Evolutionary conservation across 2,888 invertebrate species (phyloP).

Genomic region (Ceraclea dissimilis): DNA sequence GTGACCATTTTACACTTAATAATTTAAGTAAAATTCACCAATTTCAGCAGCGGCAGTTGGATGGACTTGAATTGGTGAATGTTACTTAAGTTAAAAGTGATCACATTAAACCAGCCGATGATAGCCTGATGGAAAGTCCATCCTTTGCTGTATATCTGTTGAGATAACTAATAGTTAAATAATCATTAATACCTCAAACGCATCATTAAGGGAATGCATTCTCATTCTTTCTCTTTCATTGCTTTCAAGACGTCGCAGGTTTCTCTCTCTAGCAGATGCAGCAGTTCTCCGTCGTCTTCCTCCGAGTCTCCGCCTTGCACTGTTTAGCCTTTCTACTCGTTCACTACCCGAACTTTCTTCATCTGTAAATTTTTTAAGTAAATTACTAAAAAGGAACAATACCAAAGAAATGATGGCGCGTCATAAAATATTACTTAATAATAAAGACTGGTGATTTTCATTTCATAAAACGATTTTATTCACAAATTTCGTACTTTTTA

Average conservation of each 20-base stretch:
- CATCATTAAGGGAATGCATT: conserved; percentile 88
- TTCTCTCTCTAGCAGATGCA: conserved; percentile 76
- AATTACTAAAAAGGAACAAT: not conserved
- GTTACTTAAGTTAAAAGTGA: no score
- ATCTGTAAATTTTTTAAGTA: conserved; percentile 11
- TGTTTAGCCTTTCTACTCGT: conserved; percentile 19
- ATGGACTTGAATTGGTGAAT: no score
- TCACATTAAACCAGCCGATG: no score
- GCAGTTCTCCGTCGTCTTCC: conserved; percentile 62
- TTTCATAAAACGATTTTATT: no score
- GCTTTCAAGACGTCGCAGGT: conserved; percentile 78
- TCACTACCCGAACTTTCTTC: conserved; percentile 25
- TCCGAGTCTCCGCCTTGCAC: conserved; percentile 30
- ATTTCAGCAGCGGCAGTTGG: no score
- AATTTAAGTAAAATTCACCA: no score
- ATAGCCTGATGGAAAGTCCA: no score
- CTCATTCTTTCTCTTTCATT: conserved; percentile 87
- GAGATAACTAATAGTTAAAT: no score
- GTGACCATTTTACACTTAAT: no score
- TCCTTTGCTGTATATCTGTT: no score
- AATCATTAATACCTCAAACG: conserved; percentile 70
- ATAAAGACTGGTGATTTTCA: no score
- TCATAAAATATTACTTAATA: not conserved
- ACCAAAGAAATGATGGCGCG: not conserved
- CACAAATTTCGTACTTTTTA: no score